Conservation (phyloP, 2,797 vertebrate genomes). For the Coluber constrictor region DNA sequence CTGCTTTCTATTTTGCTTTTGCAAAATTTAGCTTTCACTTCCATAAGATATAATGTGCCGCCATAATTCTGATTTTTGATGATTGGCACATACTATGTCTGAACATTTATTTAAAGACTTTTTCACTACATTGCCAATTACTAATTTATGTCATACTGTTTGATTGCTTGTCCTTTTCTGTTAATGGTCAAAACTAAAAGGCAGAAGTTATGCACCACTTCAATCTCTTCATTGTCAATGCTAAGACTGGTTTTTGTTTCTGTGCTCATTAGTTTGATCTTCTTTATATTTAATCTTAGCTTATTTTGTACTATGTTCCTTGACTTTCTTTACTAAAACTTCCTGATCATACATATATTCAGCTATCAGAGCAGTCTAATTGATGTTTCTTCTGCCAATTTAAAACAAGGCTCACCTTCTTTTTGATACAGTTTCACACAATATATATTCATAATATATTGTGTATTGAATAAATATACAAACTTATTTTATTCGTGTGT, state of each 20-base stretch:
- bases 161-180: not conserved
- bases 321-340: too few relatives aligned
- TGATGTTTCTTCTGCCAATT: too few relatives aligned
- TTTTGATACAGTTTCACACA: not conserved
- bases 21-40: not conserved
- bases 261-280: too few relatives aligned
- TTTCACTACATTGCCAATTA: not conserved
- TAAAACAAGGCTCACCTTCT: too few relatives aligned
- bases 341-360: too few relatives aligned
- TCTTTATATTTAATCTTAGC: too few relatives aligned
- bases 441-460: not conserved
- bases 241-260: too few relatives aligned
- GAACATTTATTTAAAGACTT: not conserved
- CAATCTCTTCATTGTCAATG: not conserved
- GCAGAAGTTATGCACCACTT: not conserved
- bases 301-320: too few relatives aligned
- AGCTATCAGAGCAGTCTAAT: too few relatives aligned
- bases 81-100: not conserved
- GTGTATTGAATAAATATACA: not conserved
- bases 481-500: not conserved
- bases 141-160: not conserved
- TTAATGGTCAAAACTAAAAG: not conserved
- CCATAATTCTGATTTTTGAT: not conserved
- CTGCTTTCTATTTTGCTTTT: not conserved
- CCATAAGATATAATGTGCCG: not conserved